Percentiles rank a stretch among this genome's conserved stretches.
phyloP scores from a whole-genome alignment of 2,888 invertebrate genomes.

The Drosophila fungiperda region DNA sequence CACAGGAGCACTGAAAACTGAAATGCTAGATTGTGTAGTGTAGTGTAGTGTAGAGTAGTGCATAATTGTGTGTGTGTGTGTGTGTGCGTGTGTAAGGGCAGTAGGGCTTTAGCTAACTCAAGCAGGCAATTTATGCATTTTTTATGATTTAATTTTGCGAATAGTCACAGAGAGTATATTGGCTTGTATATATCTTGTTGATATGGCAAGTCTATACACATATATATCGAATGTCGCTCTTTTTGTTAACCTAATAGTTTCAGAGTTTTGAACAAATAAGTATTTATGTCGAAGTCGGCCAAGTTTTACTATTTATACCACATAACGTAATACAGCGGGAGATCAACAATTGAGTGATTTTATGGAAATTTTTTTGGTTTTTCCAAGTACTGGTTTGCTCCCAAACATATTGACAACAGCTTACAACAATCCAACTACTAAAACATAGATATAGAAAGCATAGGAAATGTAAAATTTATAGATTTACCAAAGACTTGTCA shows the following conservation, averaged over 20 bases:
- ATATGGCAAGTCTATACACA: background rate
- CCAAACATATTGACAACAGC: background rate
- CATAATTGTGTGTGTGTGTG: background rate
- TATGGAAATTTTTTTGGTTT: background rate
- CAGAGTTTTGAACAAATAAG: background rate
- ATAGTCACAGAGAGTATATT: background rate
- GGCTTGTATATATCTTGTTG: background rate
- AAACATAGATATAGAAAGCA: background rate
- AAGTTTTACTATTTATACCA: background rate
- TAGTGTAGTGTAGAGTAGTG: background rate
- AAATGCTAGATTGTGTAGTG: background rate
- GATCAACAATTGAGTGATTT: background rate
- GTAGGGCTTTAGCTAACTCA: constrained; percentile 7
- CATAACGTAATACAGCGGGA: background rate
- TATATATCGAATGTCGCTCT: background rate
- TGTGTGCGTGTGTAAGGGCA: background rate
- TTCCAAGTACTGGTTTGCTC: background rate
- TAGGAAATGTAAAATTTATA: background rate
- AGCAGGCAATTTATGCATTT: constrained; percentile 52
- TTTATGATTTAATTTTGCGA: constrained; percentile 32
- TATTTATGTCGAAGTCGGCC: background rate
- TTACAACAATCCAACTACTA: background rate
- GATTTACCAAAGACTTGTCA: background rate
- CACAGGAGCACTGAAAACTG: constrained; percentile 34
- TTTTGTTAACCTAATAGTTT: background rate